Evolutionary conservation across 2,888 invertebrate genomes (phyloP).

Genomic region (Pteria penguin): DNA sequence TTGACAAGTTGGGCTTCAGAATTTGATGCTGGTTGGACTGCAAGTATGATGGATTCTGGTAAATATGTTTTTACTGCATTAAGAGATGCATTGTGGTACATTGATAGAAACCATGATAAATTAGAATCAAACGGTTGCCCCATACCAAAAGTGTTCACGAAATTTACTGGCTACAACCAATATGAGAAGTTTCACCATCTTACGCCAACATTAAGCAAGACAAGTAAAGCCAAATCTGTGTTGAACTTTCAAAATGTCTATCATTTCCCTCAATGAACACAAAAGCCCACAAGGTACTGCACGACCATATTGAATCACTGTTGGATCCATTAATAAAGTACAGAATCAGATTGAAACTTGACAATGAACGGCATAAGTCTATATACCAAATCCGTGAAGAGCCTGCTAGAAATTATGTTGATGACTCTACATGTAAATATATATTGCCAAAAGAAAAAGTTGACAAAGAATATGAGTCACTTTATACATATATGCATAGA

Average conservation of each 20-base stretch:
- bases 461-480: background rate
- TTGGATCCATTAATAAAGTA: background rate
- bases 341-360: background rate
- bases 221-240: background rate
- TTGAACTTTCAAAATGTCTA: background rate
- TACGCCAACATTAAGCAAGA: background rate
- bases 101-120: background rate
- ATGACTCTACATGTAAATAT: background rate
- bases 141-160: background rate
- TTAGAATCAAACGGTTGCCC: constrained; percentile 4
- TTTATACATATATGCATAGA: background rate
- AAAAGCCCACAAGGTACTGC: background rate
- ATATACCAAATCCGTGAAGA: background rate
- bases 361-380: background rate
- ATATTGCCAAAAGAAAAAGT: background rate
- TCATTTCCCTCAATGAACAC: background rate
- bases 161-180: background rate
- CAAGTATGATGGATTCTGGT: background rate
- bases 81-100: constrained; percentile 4
- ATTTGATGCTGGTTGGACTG: background rate
- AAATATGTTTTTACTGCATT: background rate
- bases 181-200: background rate
- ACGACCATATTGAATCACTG: background rate
- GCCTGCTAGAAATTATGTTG: background rate
- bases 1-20: background rate